Base-by-base conservation (phyloP, 2,888 invertebrate genomes). In the Polyommatus iphigenia region DNA sequence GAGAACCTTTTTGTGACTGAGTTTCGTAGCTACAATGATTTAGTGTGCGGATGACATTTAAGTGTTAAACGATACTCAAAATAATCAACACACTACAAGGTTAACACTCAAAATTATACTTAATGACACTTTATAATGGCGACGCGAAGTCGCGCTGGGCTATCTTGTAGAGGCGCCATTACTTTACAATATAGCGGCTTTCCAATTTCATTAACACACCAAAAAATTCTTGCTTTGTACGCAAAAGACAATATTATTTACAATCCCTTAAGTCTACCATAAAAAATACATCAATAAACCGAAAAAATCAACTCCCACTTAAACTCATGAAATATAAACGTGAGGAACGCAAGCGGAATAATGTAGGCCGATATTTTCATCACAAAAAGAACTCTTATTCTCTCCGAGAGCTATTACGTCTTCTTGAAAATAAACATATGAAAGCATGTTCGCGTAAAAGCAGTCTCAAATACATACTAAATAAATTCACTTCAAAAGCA, bases 371-470 rank as follows among this genome's bases (percentile, higher is more conserved):
- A 54, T 71, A 77, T 77, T 78, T 71, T 46, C 62, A 77, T 77
- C 73, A 73, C 72, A 72, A 72, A 77, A 57, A 59, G 41, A 59
- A 20, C 77, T 77, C 24, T 77, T 77, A 78, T 78, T 54, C 75
- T 78, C 76, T 41, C 54, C 67, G 71, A 78, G 76, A 78, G 78
- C 76, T 76, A 36, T 71, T 76, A 76, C 76, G 78, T 59, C 76
- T 78, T 71, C 54, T 54, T 18, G 71, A 78, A 76, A 78, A 78
- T 78, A 78, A 71, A 78, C 78, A 78, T 78, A 78, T 71, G 76
- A 71, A 75, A 76, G 78, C 78, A 71, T 76, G 76, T 76, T 77
- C 50, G 71, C 71, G 50, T 78, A 78, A 78, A 78, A 78, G 76
- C 78, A 76, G 75, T 75, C 62, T 75, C 59, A 20, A 36, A 76